phyloP scores from a whole-genome alignment of 2,888 invertebrate genomes.

The Zonitis immaculata region DNA sequence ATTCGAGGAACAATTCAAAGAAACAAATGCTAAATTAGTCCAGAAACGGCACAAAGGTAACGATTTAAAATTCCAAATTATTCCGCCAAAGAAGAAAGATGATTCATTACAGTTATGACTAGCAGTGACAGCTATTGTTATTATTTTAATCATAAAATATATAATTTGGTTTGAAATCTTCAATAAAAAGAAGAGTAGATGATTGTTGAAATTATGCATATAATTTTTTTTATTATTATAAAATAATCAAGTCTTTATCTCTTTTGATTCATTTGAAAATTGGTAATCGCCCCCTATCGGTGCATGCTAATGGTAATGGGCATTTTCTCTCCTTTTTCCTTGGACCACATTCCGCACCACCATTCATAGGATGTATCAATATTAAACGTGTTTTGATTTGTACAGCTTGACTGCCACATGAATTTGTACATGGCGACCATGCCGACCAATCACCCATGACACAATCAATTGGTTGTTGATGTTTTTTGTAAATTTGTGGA shows the following conservation, averaged over 20 bases:
- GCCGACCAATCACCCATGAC: slow-evolving; percentile 51
- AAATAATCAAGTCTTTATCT: slow-evolving; percentile 1
- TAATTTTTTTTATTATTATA: too few relatives aligned
- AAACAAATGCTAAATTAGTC: slow-evolving; percentile 50
- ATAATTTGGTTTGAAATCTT: slow-evolving; percentile 7
- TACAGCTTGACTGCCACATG: slow-evolving; percentile 57
- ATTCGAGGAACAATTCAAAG: slow-evolving; percentile 52
- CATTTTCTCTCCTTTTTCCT: slow-evolving; percentile 46
- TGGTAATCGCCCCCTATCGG: slow-evolving; percentile 22
- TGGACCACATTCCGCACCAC: slow-evolving; percentile 44
- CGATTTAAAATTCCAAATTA: slow-evolving; percentile 59
- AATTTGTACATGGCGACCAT: slow-evolving; percentile 61
- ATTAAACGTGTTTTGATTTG: slow-evolving; percentile 54
- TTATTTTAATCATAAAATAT: slow-evolving; percentile 20
- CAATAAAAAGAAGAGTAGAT: too few relatives aligned
- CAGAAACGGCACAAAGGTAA: slow-evolving; percentile 61
- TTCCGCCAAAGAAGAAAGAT: slow-evolving; percentile 49
- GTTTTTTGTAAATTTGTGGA: not conserved
- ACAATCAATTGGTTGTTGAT: slow-evolving; percentile 41
- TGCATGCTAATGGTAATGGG: slow-evolving; percentile 31
- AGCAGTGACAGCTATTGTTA: slow-evolving; percentile 12
- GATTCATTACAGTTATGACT: slow-evolving; percentile 28
- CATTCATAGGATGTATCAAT: slow-evolving; percentile 39
- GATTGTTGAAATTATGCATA: too few relatives aligned
- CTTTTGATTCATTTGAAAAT: slow-evolving; percentile 1